Conservation (phyloP, 2,888 invertebrate species). For the Monochamus alternatus region DNA sequence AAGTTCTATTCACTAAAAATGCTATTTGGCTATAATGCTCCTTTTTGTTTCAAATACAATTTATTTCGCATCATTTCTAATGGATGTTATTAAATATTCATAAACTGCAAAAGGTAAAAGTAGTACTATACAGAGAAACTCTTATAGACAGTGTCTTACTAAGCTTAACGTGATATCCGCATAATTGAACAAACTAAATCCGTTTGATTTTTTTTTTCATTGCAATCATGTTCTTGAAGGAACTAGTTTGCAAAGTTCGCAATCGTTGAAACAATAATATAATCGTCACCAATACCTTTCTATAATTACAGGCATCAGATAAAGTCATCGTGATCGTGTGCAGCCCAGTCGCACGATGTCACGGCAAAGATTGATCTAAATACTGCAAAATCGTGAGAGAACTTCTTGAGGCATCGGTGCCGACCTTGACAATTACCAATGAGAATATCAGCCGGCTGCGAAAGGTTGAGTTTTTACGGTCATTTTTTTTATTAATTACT, state of each 20-base stretch:
- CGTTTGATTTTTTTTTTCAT: too few relatives aligned
- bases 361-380: constrained; percentile 65
- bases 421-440: constrained; percentile 63
- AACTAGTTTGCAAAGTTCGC: not conserved
- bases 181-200: too few relatives aligned
- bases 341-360: constrained; percentile 62
- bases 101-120: too few relatives aligned
- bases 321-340: constrained; percentile 64
- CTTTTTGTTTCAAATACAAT: too few relatives aligned
- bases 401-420: constrained; percentile 60
- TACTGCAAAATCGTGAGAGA: constrained; percentile 65
- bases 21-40: too few relatives aligned
- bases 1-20: too few relatives aligned
- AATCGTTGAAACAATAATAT: constrained; percentile 17
- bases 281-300: constrained; percentile 48
- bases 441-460: constrained; percentile 46
- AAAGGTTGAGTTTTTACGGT: constrained; percentile 45
- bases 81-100: too few relatives aligned
- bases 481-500: constrained; percentile 36
- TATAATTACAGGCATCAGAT: constrained; percentile 63
- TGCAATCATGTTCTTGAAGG: too few relatives aligned
- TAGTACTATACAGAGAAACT: too few relatives aligned
- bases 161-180: too few relatives aligned
- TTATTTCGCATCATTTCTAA: too few relatives aligned
- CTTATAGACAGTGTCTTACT: too few relatives aligned